Conservation (phyloP, 2,888 invertebrate species). For the Neria commutata region DNA sequence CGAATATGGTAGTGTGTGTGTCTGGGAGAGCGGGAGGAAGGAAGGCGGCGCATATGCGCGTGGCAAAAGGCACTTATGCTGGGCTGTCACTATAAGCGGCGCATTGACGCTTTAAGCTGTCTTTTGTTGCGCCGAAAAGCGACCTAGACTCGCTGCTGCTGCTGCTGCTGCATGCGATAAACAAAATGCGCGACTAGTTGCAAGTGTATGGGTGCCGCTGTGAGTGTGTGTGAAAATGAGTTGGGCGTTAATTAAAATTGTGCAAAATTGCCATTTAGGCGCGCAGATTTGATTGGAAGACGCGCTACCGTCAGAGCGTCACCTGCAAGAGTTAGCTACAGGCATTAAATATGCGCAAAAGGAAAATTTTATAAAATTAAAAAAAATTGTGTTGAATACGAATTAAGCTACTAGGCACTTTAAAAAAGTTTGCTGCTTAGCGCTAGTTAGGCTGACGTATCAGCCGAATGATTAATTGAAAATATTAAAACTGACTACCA, state of each 20-base stretch:
- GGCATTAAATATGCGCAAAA: too few relatives aligned
- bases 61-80: neutral
- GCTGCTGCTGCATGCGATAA: neutral
- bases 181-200: neutral
- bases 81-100: slow-evolving; percentile 17
- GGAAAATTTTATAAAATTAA: neutral
- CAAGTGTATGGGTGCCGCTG: neutral
- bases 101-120: slow-evolving; percentile 24
- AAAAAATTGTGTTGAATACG: too few relatives aligned
- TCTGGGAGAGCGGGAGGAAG: too few relatives aligned
- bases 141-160: too few relatives aligned
- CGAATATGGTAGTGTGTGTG: neutral
- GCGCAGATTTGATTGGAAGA: neutral
- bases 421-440: too few relatives aligned
- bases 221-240: neutral
- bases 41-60: too few relatives aligned
- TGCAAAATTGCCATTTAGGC: neutral
- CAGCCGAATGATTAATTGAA: too few relatives aligned
- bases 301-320: neutral
- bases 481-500: too few relatives aligned
- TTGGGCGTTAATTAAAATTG: neutral
- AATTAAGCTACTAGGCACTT: too few relatives aligned
- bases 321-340: too few relatives aligned
- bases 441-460: too few relatives aligned
- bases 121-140: slow-evolving; percentile 21